These are phyloP conservation scores for Drosophila colorata DNA, from an alignment of 2,888 invertebrate genomes.

Conservation along the genomic window DNA sequence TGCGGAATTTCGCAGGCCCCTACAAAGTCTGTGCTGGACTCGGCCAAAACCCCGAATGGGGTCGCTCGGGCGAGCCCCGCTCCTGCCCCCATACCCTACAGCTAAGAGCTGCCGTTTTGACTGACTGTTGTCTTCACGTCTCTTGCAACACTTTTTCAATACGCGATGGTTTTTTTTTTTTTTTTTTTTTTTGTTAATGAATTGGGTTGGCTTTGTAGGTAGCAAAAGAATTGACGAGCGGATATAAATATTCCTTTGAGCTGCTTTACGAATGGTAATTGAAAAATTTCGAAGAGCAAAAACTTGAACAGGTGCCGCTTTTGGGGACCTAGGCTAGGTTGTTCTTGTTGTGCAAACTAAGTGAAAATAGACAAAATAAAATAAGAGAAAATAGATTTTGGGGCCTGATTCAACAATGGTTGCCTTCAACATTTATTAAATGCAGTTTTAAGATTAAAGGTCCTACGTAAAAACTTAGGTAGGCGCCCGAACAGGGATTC, in stretches of 20 bases:
- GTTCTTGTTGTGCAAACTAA: too few relatives aligned
- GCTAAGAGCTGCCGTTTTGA: constrained; percentile 9
- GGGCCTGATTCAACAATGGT: too few relatives aligned
- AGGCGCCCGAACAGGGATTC: not conserved
- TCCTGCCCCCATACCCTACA: not conserved
- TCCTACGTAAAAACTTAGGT: too few relatives aligned
- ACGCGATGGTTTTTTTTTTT: not conserved
- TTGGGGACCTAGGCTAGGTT: too few relatives aligned
- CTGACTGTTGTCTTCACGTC: constrained; percentile 16
- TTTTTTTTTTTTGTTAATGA: constrained; percentile 3
- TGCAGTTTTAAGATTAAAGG: too few relatives aligned
- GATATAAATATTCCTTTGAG: constrained; percentile 1
- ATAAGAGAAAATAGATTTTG: too few relatives aligned
- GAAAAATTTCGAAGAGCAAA: not conserved
- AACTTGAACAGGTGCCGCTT: not conserved
- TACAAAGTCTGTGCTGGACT: constrained; percentile 29
- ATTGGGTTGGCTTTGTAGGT: not conserved
- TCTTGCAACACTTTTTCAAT: constrained; percentile 11
- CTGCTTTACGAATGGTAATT: not conserved
- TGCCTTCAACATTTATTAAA: too few relatives aligned
- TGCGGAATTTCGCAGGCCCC: constrained; percentile 69
- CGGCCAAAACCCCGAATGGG: constrained; percentile 17
- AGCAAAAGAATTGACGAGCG: not conserved
- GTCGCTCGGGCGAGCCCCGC: constrained; percentile 7
- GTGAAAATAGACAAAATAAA: too few relatives aligned